Percentiles rank a stretch among this genome's conserved stretches.
Evolutionary conservation across 2,888 invertebrate genomes (phyloP).

Genomic region (Conchocele bisecta): DNA sequence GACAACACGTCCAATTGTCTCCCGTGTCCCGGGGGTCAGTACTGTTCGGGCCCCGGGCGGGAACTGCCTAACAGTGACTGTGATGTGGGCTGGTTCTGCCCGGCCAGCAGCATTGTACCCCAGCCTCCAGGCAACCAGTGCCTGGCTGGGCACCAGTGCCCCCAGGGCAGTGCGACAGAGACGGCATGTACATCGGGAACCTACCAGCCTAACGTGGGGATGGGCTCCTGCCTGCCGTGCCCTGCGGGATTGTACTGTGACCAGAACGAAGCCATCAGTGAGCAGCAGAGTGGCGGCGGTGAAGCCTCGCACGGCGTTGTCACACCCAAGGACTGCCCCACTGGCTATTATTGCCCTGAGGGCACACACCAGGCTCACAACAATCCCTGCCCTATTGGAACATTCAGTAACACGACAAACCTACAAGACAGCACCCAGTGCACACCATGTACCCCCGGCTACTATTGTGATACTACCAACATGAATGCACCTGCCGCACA

Average conservation of each 20-base stretch:
- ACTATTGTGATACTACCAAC: conserved; percentile 78
- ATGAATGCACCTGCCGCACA: conserved; percentile 76
- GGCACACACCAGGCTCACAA: conserved; percentile 74
- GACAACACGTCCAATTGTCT: conserved; percentile 77
- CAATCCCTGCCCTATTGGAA: conserved; percentile 79
- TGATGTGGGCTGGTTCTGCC: conserved; percentile 78
- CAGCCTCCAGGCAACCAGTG: conserved; percentile 79
- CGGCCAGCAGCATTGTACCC: conserved; percentile 73
- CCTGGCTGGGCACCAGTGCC: conserved; percentile 78
- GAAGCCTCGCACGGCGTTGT: conserved; percentile 80
- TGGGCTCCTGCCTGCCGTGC: conserved; percentile 74
- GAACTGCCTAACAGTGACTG: conserved; percentile 75
- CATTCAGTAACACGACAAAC: conserved; percentile 77
- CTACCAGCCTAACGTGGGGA: conserved; percentile 74
- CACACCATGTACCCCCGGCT: conserved; percentile 74
- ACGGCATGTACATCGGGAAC: conserved; percentile 76
- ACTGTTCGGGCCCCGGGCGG: conserved; percentile 75
- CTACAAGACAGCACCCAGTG: conserved; percentile 74
- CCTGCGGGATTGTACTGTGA: conserved; percentile 80
- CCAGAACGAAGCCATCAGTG: conserved; percentile 77
- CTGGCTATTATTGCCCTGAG: conserved; percentile 79
- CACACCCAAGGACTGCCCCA: conserved; percentile 78
- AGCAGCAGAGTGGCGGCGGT: conserved; percentile 77
- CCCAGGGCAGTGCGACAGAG: conserved; percentile 73
- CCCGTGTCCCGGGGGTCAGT: conserved; percentile 79